Evolutionary conservation across 2,888 invertebrate species (phyloP), one percentile per base, ranked within the genome.

Genomic region (Synanthedon tipuliformis): DNA sequence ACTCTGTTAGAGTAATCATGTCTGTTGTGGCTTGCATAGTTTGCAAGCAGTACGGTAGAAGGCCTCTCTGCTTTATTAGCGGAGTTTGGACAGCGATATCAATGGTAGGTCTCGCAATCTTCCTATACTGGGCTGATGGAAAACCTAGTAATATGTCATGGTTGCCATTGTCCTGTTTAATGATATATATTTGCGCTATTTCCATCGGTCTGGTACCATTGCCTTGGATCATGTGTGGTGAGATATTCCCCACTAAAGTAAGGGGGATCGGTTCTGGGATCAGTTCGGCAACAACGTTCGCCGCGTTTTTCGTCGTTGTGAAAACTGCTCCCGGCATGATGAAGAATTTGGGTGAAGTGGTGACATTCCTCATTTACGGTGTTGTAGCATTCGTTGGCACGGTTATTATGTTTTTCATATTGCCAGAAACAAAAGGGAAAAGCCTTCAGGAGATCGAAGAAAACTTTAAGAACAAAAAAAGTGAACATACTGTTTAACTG

Each of bases 161-260:
- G 88, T 55, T 89, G 4, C 84, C 90, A 0, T 63, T 90, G 60
- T 66, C 88, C 59, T 81, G 88, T 68, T 66, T 91, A 52, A 68
- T 91, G 69, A 65, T 80, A 1, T 92, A 92, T 62, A 90, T 91
- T 11, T 82, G 88, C 49, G 89, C 90, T 51, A 85, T 91, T 51
- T 88, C 89, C 1, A 80, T 90, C 52, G 92, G 93, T 0, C 67
- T 91, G 15, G 88, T 91, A 11, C 92, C 93, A 0, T 66, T 94
- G 51, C 93, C 93, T 0, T 94, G 93, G 90, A 90, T 92, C 40
- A 90, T 94, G 89, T 91, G 92, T 59, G 93, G 93, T 0, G 94
- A 94, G 74, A 81, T 94, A 0, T 93, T 93, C 64, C 89, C 92
- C 1, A 87, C 89, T 1, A 87, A 82, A 54, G 87, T 89, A 0